Evolutionary conservation across 1,140 invertebrate species (phyloP), one percentile per base, ranked within the genome.

Genomic region (Campodea augens): DNA sequence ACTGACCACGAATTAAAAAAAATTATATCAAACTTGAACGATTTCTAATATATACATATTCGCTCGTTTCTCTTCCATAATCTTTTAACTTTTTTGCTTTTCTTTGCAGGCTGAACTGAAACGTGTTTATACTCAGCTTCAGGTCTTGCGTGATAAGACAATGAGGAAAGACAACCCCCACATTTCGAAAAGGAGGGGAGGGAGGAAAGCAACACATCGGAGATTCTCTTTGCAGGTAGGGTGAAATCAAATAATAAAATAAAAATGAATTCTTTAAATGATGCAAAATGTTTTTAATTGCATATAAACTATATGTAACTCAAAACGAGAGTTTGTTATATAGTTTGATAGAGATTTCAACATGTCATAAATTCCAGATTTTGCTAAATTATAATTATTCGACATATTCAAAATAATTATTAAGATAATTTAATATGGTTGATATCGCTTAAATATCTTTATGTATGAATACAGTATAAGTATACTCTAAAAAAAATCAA

Each of bases 101-200:
- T 38, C 39, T 50, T 41, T 47, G 18, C 25, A 79, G 76, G 78
- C 81, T 36, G 90, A 95, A 65, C 69, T 95, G 43, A 90, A 90
- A 64, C 69, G 88, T 51, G 71, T 93, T 18, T 95, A 95, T 64
- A 83, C 88, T 18, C 88, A 91, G 62, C 65, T 91, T 51, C 78
- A 84, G 61, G 70, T 82, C 32, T 70, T 90, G 51, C 78, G 86
- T 52, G 86, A 86, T 59, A 89, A 91, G 64, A 87, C 84, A 13
- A 76, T 93, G 60, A 71, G 88, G 41, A 75, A 84, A 52, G 88
- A 92, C 65, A 95, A 95, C 69, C 90, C 89, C 19, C 89, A 95
- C 69, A 91, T 95, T 60, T 85, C 81, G 44, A 91, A 91, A 64
- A 68, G 87, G 44, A 70, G 86, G 45, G 87, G 88, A 4, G 89